Conservation (phyloP, 2,113 vertebrate species). For the Poicephalus meyeri region DNA sequence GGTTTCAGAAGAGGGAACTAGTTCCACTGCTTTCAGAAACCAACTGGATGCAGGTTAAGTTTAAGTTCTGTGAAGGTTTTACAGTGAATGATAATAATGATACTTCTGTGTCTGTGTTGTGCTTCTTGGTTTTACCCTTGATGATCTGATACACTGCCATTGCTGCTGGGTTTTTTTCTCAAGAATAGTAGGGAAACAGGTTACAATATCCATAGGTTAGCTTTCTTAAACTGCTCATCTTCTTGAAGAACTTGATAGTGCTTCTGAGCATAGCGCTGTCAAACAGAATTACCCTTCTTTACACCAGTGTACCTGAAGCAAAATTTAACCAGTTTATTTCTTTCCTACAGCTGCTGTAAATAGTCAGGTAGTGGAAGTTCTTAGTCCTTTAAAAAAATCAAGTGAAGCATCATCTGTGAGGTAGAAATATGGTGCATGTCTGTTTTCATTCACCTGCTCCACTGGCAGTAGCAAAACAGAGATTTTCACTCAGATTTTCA, state of each 20-base stretch:
- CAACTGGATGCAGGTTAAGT: neutral
- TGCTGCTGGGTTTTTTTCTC: neutral
- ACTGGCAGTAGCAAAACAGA: neutral
- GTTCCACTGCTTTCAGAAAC: neutral
- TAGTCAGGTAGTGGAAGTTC: neutral
- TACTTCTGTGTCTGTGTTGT: neutral
- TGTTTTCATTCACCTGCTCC: neutral
- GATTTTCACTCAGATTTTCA: neutral
- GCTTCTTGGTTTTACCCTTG: neutral
- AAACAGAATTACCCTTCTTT: neutral
- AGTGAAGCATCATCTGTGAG: neutral
- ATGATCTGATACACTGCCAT: neutral
- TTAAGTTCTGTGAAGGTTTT: neutral
- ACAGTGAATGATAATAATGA: neutral
- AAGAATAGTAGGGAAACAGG: neutral
- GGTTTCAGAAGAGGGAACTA: neutral
- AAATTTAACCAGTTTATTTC: neutral
- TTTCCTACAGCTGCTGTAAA: neutral
- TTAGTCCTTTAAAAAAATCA: neutral
- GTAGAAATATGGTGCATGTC: neutral
- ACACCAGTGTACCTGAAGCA: neutral
- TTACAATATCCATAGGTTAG: neutral
- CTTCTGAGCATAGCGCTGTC: neutral
- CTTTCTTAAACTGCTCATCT: neutral
- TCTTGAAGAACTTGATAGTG: neutral